phyloP scores from a whole-genome alignment of 2,797 vertebrate species.

The Tauraco hartlaubi region DNA sequence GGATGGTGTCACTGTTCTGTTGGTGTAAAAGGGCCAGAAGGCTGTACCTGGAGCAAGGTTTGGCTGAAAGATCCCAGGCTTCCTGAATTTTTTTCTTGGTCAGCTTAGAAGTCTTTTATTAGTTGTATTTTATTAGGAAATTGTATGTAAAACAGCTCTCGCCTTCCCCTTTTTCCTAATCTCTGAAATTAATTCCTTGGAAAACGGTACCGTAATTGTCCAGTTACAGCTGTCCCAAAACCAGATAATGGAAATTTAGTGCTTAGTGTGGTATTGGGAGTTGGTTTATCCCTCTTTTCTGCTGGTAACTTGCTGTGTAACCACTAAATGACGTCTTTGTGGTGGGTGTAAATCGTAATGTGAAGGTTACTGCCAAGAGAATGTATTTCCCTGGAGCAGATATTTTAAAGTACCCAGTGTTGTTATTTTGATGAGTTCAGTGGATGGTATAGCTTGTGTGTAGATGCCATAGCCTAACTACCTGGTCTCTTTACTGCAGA shows the following conservation, averaged over 20 bases:
- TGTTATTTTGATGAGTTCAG: not conserved
- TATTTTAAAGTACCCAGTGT: too few species aligned
- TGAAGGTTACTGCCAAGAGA: fast-evolving
- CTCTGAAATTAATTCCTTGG: not conserved
- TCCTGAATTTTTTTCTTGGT: not conserved
- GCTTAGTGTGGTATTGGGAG: not conserved
- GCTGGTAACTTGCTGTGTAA: not conserved
- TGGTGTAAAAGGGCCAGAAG: not conserved
- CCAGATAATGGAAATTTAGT: not conserved
- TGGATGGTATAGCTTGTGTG: not conserved
- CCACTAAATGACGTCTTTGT: not conserved
- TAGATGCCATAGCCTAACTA: not conserved
- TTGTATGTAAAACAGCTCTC: not conserved
- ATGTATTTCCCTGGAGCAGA: not conserved
- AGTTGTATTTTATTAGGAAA: not conserved
- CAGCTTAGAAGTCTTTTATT: not conserved
- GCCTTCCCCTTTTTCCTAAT: not conserved
- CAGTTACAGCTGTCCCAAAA: not conserved
- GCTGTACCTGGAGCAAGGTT: not conserved
- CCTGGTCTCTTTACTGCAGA: slow-evolving; percentile 66
- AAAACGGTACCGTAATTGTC: not conserved
- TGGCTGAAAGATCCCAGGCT: not conserved
- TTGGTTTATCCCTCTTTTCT: not conserved
- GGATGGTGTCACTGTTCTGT: slow-evolving; percentile 41
- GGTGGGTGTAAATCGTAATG: not conserved